These are phyloP conservation scores for Entomobrya proxima DNA, from an alignment of 2,888 invertebrate species.

Conservation along the genomic window DNA sequence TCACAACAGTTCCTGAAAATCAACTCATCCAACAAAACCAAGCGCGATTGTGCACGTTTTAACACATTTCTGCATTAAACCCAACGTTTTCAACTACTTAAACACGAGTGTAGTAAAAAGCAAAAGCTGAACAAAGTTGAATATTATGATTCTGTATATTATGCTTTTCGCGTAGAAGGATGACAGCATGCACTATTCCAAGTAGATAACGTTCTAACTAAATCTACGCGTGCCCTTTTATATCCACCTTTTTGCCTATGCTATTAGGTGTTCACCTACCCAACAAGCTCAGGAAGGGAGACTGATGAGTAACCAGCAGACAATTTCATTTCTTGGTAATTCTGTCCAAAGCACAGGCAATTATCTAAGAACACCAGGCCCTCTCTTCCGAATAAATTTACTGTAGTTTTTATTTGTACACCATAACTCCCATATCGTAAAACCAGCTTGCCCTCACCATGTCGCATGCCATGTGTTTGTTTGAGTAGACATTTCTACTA, in stretches of 20 bases:
- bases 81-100: conserved; percentile 1
- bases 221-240: conserved; percentile 22
- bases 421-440: conserved; percentile 22
- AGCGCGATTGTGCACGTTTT: not conserved
- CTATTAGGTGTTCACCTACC: not conserved
- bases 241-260: not conserved
- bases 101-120: not conserved
- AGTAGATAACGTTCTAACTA: not conserved
- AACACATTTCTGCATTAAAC: conserved; percentile 5
- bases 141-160: not conserved
- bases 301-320: conserved; percentile 42
- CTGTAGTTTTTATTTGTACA: conserved; percentile 43
- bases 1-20: conserved; percentile 34
- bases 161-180: not conserved
- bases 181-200: not conserved
- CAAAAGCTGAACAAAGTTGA: not conserved
- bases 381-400: conserved; percentile 25
- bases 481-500: not conserved
- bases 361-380: conserved; percentile 38
- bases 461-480: conserved; percentile 55
- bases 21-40: conserved; percentile 59
- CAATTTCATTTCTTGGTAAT: conserved; percentile 60
- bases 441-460: conserved; percentile 19
- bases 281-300: not conserved
- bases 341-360: conserved; percentile 23